Evolutionary conservation across 2,888 invertebrate species (phyloP).

Genomic region (Zygaena filipendulae): DNA sequence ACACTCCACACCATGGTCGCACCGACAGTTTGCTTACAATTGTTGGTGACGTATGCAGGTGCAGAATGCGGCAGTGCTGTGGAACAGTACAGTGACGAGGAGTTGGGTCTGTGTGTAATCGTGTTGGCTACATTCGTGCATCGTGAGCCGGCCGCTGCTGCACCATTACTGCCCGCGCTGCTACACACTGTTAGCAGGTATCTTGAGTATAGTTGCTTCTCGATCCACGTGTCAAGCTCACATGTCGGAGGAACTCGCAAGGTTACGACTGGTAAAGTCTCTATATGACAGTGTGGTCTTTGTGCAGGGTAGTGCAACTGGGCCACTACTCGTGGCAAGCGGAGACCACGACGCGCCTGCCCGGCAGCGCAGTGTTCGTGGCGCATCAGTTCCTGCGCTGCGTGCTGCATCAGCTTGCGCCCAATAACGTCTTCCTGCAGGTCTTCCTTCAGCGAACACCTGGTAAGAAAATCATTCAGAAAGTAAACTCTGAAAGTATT

Average conservation of each 20-base stretch:
- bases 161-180: constrained; percentile 91
- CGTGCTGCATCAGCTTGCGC: constrained; percentile 95
- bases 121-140: constrained; percentile 96
- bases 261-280: too few species aligned
- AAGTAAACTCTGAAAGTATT: too few species aligned
- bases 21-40: constrained; percentile 26
- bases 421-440: constrained; percentile 96
- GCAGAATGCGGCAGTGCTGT: constrained; percentile 90
- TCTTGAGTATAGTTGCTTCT: neutral
- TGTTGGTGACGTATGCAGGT: constrained; percentile 53
- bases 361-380: constrained; percentile 94
- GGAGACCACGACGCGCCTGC: constrained; percentile 87
- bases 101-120: constrained; percentile 92
- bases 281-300: neutral
- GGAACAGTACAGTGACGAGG: constrained; percentile 97
- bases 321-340: constrained; percentile 91
- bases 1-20: constrained; percentile 27
- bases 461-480: too few species aligned
- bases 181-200: constrained; percentile 89
- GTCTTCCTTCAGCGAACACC: constrained; percentile 92
- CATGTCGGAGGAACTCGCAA: too few species aligned
- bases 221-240: neutral
- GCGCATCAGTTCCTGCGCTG: constrained; percentile 97
- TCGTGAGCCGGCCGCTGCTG: constrained; percentile 94
- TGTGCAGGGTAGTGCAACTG: constrained; percentile 75